phyloP scores from a whole-genome alignment of 2,888 invertebrate species.

The Liopterus haemorrhoidalis region DNA sequence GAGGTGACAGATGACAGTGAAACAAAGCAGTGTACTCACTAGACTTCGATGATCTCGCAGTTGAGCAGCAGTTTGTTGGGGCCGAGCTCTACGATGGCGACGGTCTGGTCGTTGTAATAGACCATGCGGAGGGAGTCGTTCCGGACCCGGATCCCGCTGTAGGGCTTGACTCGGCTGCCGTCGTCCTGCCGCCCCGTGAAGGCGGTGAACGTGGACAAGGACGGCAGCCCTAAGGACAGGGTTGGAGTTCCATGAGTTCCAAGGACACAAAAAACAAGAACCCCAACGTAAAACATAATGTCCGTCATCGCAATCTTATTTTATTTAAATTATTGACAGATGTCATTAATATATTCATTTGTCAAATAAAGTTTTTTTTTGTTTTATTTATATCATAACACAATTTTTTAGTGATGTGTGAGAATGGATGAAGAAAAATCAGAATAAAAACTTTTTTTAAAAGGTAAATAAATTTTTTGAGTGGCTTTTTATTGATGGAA shows the following conservation, averaged over 20 bases:
- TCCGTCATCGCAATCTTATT: slow-evolving; percentile 41
- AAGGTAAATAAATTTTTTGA: no score
- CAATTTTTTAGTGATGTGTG: no score
- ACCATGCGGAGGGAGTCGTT: slow-evolving; percentile 68
- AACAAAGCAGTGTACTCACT: slow-evolving; percentile 58
- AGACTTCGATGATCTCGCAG: slow-evolving; percentile 80
- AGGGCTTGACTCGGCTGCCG: slow-evolving; percentile 52
- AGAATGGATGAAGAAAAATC: no score
- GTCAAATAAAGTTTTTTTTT: no score
- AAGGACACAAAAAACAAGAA: slow-evolving; percentile 35
- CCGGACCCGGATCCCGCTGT: slow-evolving; percentile 58
- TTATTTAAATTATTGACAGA: background rate
- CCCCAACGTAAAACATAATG: slow-evolving; percentile 34
- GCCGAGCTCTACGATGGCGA: slow-evolving; percentile 75
- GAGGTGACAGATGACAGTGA: background rate
- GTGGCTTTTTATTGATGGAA: no score
- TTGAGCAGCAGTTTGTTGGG: slow-evolving; percentile 63
- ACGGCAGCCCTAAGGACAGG: slow-evolving; percentile 37
- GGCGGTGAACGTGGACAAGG: slow-evolving; percentile 34
- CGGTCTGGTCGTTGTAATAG: slow-evolving; percentile 75
- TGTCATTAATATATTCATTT: no score
- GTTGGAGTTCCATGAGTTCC: slow-evolving; percentile 40
- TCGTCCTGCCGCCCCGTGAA: slow-evolving; percentile 31
- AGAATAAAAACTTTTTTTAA: no score
- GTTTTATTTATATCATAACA: no score